Percentiles rank a stretch among this genome's conserved stretches.
Evolutionary conservation across 2,888 invertebrate species (phyloP).

Genomic region (Drosophila niveifrons): DNA sequence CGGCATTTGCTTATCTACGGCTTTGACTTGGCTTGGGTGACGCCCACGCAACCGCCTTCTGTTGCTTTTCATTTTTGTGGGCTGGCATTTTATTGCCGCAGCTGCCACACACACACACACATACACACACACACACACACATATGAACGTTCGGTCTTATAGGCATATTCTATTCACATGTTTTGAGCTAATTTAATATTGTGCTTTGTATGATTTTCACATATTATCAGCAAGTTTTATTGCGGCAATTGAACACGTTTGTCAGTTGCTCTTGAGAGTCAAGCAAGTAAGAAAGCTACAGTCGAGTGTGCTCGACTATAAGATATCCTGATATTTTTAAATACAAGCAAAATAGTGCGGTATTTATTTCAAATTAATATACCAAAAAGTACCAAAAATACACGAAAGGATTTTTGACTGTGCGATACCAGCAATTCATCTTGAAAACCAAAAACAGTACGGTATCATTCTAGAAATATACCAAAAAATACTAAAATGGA

Average conservation of each 20-base stretch:
- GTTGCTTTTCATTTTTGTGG: constrained; percentile 37
- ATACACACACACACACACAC: too few relatives aligned
- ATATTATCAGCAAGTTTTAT: constrained; percentile 80
- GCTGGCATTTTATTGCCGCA: constrained; percentile 64
- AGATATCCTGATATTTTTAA: too few relatives aligned
- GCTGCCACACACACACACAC: constrained; percentile 6
- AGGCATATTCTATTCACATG: constrained; percentile 37
- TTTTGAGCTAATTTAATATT: constrained; percentile 78
- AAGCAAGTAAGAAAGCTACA: background rate
- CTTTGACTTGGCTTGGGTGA: constrained; percentile 14
- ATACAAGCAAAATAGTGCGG: too few relatives aligned
- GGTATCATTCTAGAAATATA: too few relatives aligned
- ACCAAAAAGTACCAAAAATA: too few relatives aligned
- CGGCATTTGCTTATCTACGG: constrained; percentile 41
- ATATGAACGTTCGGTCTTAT: background rate
- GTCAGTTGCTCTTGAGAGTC: constrained; percentile 44
- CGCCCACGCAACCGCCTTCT: constrained; percentile 26
- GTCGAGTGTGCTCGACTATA: too few relatives aligned
- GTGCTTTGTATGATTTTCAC: constrained; percentile 81
- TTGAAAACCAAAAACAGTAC: too few relatives aligned
- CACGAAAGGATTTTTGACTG: too few relatives aligned
- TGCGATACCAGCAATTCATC: too few relatives aligned
- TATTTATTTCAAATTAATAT: too few relatives aligned
- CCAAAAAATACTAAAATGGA: too few relatives aligned
- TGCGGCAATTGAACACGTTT: constrained; percentile 80